Conservation (phyloP, 2,888 invertebrate genomes). For the Trissoscelio sp. region DNA sequence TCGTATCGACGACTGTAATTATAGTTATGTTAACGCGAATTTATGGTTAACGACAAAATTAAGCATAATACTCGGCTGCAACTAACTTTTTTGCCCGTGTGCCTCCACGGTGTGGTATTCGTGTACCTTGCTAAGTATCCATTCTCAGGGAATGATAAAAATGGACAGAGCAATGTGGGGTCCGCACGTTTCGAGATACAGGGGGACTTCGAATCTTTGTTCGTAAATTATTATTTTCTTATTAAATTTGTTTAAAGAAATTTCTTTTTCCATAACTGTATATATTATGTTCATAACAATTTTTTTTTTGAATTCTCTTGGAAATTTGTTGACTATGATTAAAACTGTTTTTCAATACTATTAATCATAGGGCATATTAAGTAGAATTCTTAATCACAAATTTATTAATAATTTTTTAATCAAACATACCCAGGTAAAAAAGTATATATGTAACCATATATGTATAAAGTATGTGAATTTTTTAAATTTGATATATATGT, state of each 20-base stretch:
- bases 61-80: slow-evolving; percentile 55
- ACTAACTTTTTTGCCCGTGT: slow-evolving; percentile 22
- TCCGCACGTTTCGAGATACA: slow-evolving; percentile 76
- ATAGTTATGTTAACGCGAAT: slow-evolving; percentile 51
- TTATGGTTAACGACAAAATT: slow-evolving; percentile 65
- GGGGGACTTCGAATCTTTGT: slow-evolving; percentile 73
- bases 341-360: too few species aligned
- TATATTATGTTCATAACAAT: too few species aligned
- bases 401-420: too few species aligned
- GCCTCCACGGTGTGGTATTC: slow-evolving; percentile 36
- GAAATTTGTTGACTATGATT: too few species aligned
- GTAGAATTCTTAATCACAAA: too few species aligned
- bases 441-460: too few species aligned
- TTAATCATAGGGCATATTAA: too few species aligned
- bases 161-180: slow-evolving; percentile 77
- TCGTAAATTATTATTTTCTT: slow-evolving; percentile 71
- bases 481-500: too few species aligned
- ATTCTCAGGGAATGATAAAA: slow-evolving; percentile 74
- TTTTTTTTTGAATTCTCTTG: too few species aligned
- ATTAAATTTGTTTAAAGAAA: slow-evolving; percentile 22
- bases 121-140: slow-evolving; percentile 71
- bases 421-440: too few species aligned
- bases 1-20: slow-evolving; percentile 51
- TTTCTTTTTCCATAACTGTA: background rate
- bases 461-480: too few species aligned